Evolutionary conservation across 2,113 vertebrate genomes (phyloP).

Genomic region (Caranx ignobilis): DNA sequence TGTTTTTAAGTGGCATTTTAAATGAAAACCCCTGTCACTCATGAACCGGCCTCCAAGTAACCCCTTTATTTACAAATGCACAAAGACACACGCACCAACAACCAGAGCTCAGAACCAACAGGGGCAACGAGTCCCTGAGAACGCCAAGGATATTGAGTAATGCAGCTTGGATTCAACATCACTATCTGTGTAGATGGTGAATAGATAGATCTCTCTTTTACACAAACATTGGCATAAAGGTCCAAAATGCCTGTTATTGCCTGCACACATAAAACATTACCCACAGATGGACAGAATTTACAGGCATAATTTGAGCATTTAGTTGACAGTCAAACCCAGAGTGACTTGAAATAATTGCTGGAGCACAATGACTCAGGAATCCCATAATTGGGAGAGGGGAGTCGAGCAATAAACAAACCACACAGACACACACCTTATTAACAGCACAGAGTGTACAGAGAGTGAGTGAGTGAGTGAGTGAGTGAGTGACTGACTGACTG

Average conservation of each 20-base stretch:
- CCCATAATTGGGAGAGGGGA: conserved; percentile 39
- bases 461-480: neutral
- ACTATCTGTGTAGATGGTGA: neutral
- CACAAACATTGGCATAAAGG: neutral
- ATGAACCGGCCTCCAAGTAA: conserved; percentile 9
- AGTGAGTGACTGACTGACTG: neutral
- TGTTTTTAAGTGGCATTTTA: conserved; percentile 27
- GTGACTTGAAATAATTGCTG: conserved; percentile 48
- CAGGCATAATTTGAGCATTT: conserved; percentile 32
- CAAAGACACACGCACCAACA: neutral
- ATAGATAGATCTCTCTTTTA: neutral
- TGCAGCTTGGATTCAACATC: neutral
- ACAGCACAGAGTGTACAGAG: neutral
- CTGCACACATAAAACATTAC: neutral
- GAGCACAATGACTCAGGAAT: conserved; percentile 44
- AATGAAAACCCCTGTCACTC: conserved; percentile 38
- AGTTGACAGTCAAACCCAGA: conserved; percentile 39
- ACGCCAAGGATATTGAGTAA: neutral
- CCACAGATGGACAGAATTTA: conserved; percentile 19
- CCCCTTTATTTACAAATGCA: conserved; percentile 19
- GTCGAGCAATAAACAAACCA: conserved; percentile 31
- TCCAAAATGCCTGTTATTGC: neutral
- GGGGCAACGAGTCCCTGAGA: neutral
- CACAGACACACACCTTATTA: conserved; percentile 47
- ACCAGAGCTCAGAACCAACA: neutral